These are phyloP conservation scores for Olivierus martensii DNA, from an alignment of 1,140 invertebrate genomes.

Conservation along the genomic window DNA sequence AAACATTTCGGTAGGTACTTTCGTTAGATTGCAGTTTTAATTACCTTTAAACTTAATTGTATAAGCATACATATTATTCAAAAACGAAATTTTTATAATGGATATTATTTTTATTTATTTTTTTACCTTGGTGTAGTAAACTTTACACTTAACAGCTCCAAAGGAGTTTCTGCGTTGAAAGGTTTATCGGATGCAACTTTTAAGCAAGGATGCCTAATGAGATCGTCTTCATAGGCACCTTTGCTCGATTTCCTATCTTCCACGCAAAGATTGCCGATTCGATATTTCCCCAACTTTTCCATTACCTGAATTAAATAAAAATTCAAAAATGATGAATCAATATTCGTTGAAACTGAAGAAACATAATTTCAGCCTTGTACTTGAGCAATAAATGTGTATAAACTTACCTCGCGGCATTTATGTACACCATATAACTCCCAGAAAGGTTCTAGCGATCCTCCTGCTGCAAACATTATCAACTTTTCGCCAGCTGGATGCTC, in stretches of 20 bases:
- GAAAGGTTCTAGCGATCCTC: conserved; percentile 74
- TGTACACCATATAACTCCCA: conserved; percentile 92
- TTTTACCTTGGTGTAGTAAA: conserved; percentile 74
- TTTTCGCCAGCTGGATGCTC: conserved; percentile 83
- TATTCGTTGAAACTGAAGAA: too few species aligned
- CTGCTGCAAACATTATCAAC: conserved; percentile 66
- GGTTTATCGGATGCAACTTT: conserved; percentile 64
- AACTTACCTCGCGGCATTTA: conserved; percentile 55
- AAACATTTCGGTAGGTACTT: too few species aligned
- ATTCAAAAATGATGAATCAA: too few species aligned
- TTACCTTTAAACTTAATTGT: too few species aligned
- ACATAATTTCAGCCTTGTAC: too few species aligned
- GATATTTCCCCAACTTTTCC: conserved; percentile 57
- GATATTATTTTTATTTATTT: too few species aligned
- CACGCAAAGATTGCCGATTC: conserved; percentile 60
- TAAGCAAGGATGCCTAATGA: conserved; percentile 58
- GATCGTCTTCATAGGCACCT: conserved; percentile 61
- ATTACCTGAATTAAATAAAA: conserved; percentile 22
- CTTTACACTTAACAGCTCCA: conserved; percentile 54
- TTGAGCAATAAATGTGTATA: not conserved
- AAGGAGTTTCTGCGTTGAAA: conserved; percentile 89
- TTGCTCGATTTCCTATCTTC: conserved; percentile 18
- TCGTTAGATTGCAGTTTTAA: too few species aligned
- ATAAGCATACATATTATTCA: too few species aligned
- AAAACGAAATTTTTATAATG: too few species aligned